Evolutionary conservation across 2,797 vertebrate species (phyloP), one percentile per base, ranked within the genome.

Genomic region (Pterois miles): DNA sequence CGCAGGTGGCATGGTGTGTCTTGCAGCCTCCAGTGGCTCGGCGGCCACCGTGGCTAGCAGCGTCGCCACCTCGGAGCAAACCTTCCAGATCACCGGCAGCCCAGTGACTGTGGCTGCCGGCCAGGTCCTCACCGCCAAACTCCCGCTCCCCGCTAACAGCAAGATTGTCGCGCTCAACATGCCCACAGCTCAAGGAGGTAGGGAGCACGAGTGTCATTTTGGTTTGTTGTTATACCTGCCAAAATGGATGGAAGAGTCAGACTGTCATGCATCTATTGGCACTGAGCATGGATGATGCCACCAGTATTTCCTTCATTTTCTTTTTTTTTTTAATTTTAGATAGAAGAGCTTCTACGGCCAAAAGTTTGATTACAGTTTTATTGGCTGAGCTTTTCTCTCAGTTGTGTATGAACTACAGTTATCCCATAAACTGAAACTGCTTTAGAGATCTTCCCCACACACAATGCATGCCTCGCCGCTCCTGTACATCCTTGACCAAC

Each of bases 161-260:
- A 98, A 98, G 96, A 97, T 98, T 95, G 96, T 98, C 93, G 95
- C 98, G 82, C 96, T 98, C 94, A 97, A 96, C 93, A 94, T 98
- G 94, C 97, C 97, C 93, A 93, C 96, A 87, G 94, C 94, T 71
- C 97, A 97, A 97, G 97, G 98, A 98, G 97, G 97, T 98, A 97
- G 93, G 96, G 93, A 87, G 88, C 88, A 81, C 20, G 29, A 58
- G 90, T 33, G 64, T 72, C 82, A 85, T 92, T 88, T 89, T 74
- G 72, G 65, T 54, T 80, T 62, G 52, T 48, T 7, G 8, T 12
- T 20, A 46, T 18, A 5, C 16, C 59, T 84, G 72, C 76, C 69
- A 65, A 34, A 82, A 84, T 83, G 80, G 86, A 83, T 84, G 79
- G 36, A 75, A 13, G 22, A 60, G 23, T 71, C n/a, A n/a, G n/a